Conservation (phyloP, 1,140 invertebrate genomes). For the Drosophila obscura region DNA sequence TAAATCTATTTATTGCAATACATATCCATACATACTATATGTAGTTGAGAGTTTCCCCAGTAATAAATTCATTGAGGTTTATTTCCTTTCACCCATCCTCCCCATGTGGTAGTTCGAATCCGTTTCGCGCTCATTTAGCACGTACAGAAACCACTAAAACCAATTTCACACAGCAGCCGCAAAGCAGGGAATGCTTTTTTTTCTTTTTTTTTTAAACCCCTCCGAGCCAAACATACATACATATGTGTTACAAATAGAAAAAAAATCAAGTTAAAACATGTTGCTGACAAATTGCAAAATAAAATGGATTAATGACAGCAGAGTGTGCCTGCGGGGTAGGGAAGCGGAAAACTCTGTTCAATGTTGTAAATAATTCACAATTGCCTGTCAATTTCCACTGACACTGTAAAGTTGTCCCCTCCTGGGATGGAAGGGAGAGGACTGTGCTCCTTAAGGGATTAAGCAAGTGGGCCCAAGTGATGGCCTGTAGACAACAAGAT, state of each 20-base stretch:
- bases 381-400: conserved; percentile 58
- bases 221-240: background rate
- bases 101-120: conserved; percentile 40
- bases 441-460: background rate
- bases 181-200: conserved; percentile 61
- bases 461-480: conserved; percentile 11
- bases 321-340: background rate
- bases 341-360: conserved; percentile 8
- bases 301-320: background rate
- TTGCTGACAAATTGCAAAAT: conserved; percentile 63
- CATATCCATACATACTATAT: too few species aligned
- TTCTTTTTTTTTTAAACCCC: conserved; percentile 8
- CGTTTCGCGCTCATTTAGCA: conserved; percentile 62
- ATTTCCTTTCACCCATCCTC: background rate
- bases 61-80: conserved; percentile 23
- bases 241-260: background rate
- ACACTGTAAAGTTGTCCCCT: background rate
- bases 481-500: conserved; percentile 56
- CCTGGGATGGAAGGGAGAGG: background rate
- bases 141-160: conserved; percentile 62
- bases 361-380: conserved; percentile 71
- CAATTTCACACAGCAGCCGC: conserved; percentile 55
- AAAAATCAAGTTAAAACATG: conserved; percentile 57
- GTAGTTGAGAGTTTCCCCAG: conserved; percentile 7
- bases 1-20: conserved; percentile 20